These are phyloP conservation scores for pig (Sus scrofa) DNA, from an alignment of 2,113 vertebrate genomes.

Conservation along the genomic window T2T-Sscrofa CM000813.6:5516001-5516500, in stretches of 20 bases:
- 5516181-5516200: conserved; percentile 52
- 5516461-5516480: background rate
- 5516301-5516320: background rate
- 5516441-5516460: background rate
- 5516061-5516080: background rate
- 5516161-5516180: conserved; percentile 49
- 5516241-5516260: background rate
- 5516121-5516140: background rate
- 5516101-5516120: background rate
- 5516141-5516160: background rate
- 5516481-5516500: background rate
- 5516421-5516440: background rate
- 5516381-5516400: background rate
- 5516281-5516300: background rate
- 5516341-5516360: background rate
- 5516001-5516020: background rate
- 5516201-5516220: background rate
- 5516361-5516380: background rate
- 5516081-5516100: background rate
- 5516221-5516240: background rate
- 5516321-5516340: background rate
- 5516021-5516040: background rate
- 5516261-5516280: background rate
- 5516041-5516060: background rate
- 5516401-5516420: background rate